Conservation (phyloP, 2,888 invertebrate species). For the Malthinus seriepunctatus region DNA sequence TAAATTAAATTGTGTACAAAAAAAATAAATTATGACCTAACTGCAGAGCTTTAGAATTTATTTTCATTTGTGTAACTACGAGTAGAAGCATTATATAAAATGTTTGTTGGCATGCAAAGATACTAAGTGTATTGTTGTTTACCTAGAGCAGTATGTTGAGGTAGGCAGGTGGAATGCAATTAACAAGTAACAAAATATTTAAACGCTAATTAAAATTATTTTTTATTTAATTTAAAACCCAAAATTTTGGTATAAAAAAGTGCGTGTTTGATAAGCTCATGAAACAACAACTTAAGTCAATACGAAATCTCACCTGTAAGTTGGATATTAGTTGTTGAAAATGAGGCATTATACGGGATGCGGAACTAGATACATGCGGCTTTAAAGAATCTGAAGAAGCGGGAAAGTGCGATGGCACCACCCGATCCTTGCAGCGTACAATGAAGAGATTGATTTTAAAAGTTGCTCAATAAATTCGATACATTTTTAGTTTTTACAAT, state of each 20-base stretch:
- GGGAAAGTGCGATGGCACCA: constrained; percentile 48
- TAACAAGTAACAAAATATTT: constrained; percentile 28
- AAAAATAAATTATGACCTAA: no score
- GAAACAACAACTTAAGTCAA: constrained; percentile 23
- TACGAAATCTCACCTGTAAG: constrained; percentile 67
- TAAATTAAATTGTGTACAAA: background rate
- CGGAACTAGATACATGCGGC: constrained; percentile 55
- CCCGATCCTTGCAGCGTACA: constrained; percentile 50
- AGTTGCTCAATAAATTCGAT: background rate
- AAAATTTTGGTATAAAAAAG: background rate
- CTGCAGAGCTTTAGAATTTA: no score
- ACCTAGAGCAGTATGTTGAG: constrained; percentile 41
- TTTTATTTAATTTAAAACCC: background rate
- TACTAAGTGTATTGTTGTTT: constrained; percentile 34
- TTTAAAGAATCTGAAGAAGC: constrained; percentile 48
- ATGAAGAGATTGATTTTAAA: constrained; percentile 13
- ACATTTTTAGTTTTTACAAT: background rate
- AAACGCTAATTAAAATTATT: background rate
- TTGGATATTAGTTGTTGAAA: constrained; percentile 70
- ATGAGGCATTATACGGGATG: constrained; percentile 65
- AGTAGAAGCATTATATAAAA: background rate
- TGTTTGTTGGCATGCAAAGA: constrained; percentile 22
- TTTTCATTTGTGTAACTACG: no score
- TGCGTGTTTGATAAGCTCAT: background rate
- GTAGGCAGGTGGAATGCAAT: constrained; percentile 32